A percentile compares a stretch with the other conserved stretches of the same genome.
These are phyloP conservation scores for Bombylius major DNA, from an alignment of 2,888 invertebrate species.

Conservation along the genomic window DNA sequence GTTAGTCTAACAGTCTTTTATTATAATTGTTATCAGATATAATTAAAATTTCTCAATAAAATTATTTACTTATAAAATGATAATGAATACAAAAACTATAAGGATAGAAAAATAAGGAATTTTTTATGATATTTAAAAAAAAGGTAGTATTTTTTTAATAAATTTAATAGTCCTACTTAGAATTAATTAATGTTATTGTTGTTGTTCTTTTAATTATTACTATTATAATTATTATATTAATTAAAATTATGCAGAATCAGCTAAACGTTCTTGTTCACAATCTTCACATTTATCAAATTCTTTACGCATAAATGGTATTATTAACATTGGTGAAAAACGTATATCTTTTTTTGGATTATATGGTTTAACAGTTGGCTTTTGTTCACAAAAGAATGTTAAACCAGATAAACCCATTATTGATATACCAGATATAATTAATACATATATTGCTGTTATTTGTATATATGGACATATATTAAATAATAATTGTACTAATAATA, in stretches of 20 bases:
- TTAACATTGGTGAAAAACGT: conserved; percentile 19
- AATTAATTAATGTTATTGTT: too few species aligned
- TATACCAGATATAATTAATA: conserved; percentile 38
- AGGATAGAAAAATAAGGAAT: too few species aligned
- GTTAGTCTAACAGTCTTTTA: too few species aligned
- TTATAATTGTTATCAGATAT: too few species aligned
- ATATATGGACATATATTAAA: conserved; percentile 41
- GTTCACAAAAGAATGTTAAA: conserved; percentile 24
- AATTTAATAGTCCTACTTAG: too few species aligned
- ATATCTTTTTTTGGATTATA: conserved; percentile 13
- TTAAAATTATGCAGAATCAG: background rate
- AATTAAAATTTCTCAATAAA: too few species aligned
- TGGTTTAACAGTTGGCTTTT: conserved; percentile 16
- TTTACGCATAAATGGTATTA: conserved; percentile 17
- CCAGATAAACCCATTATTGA: conserved; percentile 33
- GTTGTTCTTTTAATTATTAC: too few species aligned
- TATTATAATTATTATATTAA: too few species aligned
- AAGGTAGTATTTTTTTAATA: too few species aligned
- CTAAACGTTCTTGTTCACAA: background rate
- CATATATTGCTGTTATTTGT: conserved; percentile 37
- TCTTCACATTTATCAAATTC: conserved; percentile 10
- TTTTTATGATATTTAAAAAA: too few species aligned
- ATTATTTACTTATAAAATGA: too few species aligned
- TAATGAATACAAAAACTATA: too few species aligned
- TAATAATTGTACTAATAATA: conserved; percentile 38